These are phyloP conservation scores for Maconellicoccus hirsutus DNA, from an alignment of 1,140 invertebrate species.

Conservation along the genomic window DNA sequence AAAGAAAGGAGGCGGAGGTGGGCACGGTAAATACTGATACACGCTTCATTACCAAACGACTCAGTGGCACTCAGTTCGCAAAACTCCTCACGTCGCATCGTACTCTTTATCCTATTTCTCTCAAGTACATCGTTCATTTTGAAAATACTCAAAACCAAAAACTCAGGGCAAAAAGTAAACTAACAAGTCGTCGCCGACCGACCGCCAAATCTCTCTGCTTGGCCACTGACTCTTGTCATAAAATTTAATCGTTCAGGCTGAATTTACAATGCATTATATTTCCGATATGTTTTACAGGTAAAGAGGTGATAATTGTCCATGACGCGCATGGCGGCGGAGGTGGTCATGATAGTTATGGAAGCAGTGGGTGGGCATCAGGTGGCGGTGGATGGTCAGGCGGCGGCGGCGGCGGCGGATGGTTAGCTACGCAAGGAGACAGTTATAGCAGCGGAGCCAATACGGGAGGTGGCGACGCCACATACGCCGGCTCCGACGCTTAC, in stretches of 20 bases:
- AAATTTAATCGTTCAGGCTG: not conserved
- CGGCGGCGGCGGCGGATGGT: slow-evolving; percentile 22
- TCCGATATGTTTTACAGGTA: slow-evolving; percentile 14
- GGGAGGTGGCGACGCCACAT: slow-evolving; percentile 24
- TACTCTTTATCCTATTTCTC: not conserved
- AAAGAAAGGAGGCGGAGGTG: slow-evolving; percentile 26
- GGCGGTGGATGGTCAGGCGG: slow-evolving; percentile 28
- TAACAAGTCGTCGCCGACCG: not conserved
- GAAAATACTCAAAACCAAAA: no score
- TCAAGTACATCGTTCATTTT: no score
- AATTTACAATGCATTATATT: not conserved
- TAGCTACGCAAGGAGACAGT: slow-evolving; percentile 22
- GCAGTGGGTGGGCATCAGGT: slow-evolving; percentile 27
- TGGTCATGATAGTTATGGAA: slow-evolving; percentile 23
- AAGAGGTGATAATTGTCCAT: slow-evolving; percentile 29
- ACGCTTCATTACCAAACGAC: not conserved
- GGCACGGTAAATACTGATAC: slow-evolving; percentile 17
- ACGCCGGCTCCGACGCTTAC: slow-evolving; percentile 23
- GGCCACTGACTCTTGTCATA: not conserved
- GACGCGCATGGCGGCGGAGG: slow-evolving; percentile 27
- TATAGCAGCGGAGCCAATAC: slow-evolving; percentile 24
- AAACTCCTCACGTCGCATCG: not conserved
- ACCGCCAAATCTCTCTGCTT: not conserved
- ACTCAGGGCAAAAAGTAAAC: not conserved
- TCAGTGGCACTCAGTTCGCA: not conserved